A percentile compares a stretch with the other conserved stretches of the same genome.
Evolutionary conservation across 2,797 vertebrate species (phyloP).

Genomic region (Microchirus variegatus): DNA sequence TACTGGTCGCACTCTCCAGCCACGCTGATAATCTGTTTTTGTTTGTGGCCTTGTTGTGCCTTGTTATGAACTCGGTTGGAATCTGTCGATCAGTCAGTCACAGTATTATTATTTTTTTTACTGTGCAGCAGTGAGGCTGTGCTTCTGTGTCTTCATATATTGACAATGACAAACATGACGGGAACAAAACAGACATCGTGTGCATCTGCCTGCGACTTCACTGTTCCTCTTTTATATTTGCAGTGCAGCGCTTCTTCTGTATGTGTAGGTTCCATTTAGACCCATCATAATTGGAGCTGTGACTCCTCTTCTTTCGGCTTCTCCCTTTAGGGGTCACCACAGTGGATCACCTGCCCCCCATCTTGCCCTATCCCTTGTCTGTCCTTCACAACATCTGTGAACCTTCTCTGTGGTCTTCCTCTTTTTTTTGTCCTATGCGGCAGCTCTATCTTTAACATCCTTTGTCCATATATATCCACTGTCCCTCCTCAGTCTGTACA

Average conservation of each 20-base stretch:
- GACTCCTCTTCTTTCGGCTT: too few relatives aligned
- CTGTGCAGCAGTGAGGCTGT: not conserved
- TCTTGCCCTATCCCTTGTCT: too few relatives aligned
- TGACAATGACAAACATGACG: not conserved
- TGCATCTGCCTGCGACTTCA: not conserved
- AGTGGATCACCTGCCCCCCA: too few relatives aligned
- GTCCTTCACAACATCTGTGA: too few relatives aligned
- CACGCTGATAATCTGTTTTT: slow-evolving; percentile 31
- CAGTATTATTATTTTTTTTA: too few relatives aligned
- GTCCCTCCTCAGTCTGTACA: too few relatives aligned
- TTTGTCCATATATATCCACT: too few relatives aligned
- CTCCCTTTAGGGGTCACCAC: too few relatives aligned
- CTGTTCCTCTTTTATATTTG: slow-evolving; percentile 15
- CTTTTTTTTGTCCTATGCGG: too few relatives aligned
- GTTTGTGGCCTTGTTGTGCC: slow-evolving; percentile 18
- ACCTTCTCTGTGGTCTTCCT: too few relatives aligned
- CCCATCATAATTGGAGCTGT: not conserved
- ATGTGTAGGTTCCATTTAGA: not conserved
- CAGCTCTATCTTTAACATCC: too few relatives aligned
- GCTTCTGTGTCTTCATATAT: not conserved
- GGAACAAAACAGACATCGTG: slow-evolving; percentile 12
- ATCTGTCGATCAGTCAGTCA: not conserved
- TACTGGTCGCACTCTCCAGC: slow-evolving; percentile 14
- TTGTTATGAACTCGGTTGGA: slow-evolving; percentile 3
- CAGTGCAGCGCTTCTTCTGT: not conserved